A percentile compares a stretch with the other conserved stretches of the same genome.
Evolutionary conservation across 2,797 vertebrate genomes (phyloP).

Genomic region (Clarias laeviceps): DNA sequence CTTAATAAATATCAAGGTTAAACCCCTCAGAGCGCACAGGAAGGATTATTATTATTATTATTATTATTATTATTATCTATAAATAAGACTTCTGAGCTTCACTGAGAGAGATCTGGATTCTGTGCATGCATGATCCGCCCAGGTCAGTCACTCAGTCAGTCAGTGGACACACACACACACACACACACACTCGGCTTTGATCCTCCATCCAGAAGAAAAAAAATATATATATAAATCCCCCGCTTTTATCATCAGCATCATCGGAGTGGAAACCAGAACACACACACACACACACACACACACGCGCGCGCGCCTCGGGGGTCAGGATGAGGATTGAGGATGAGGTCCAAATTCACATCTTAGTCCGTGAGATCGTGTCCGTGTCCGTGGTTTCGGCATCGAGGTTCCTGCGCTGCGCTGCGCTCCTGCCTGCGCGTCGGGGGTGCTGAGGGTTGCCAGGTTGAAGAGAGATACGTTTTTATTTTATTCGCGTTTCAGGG

Average conservation of each 20-base stretch:
- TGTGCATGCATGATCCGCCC: constrained; percentile 31
- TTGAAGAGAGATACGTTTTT: not conserved
- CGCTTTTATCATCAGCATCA: not conserved
- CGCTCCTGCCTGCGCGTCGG: constrained; percentile 1
- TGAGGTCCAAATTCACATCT: not conserved
- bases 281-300: not conserved
- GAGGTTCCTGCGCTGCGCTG: constrained; percentile 19
- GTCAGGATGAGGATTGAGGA: no score
- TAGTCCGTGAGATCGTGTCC: not conserved
- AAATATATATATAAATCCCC: no score
- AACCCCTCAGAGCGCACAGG: not conserved
- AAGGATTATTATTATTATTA: no score
- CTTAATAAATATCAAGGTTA: no score
- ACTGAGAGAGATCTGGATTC: not conserved
- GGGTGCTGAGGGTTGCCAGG: constrained; percentile 24
- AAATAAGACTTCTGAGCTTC: no score
- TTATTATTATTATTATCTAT: no score
- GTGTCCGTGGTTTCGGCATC: not conserved
- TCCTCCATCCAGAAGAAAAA: not conserved
- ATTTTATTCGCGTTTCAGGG: not conserved
- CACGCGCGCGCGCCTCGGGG: not conserved
- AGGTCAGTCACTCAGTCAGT: constrained; percentile 11
- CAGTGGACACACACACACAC: not conserved
- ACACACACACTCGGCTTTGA: not conserved
- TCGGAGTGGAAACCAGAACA: not conserved